These are phyloP conservation scores for Bos taurus DNA, from an alignment of 2,113 vertebrate species.

Conservation along the genomic window ARS-UCD2.0 NC_037345.1:53868001-53868500, in stretches of 20 bases:
- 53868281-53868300: background rate
- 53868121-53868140: background rate
- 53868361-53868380: background rate
- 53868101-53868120: background rate
- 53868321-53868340: background rate
- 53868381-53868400: background rate
- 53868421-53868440: background rate
- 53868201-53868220: accelerated
- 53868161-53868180: background rate
- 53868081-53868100: constrained; percentile 81
- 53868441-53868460: background rate
- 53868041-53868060: constrained; percentile 91
- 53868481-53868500: background rate
- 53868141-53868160: background rate
- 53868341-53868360: background rate
- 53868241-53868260: background rate
- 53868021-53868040: constrained; percentile 87
- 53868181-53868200: accelerated
- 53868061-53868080: constrained; percentile 94
- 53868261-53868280: background rate
- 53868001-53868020: constrained; percentile 86
- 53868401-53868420: background rate
- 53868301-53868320: background rate
- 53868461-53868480: background rate
- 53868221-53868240: background rate